Conservation (phyloP, 2,797 vertebrate genomes). For the Lagocephalus sceleratus region DNA sequence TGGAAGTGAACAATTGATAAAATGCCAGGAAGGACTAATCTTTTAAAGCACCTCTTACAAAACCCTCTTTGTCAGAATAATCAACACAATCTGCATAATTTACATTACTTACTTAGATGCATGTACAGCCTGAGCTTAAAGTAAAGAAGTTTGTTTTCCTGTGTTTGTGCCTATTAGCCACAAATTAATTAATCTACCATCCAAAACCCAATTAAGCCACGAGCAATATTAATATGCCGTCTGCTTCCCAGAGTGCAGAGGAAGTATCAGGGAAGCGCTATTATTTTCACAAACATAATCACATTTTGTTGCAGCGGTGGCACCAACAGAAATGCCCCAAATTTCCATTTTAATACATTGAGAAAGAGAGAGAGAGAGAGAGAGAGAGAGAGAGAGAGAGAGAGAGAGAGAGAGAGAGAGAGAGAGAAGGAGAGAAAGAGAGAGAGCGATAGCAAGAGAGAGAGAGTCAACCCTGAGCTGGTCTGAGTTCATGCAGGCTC, state of each 20-base stretch:
- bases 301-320: conserved; percentile 63
- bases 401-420: too few species aligned
- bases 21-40: conserved; percentile 73
- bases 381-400: conserved; percentile 5
- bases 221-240: conserved; percentile 79
- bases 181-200: conserved; percentile 83
- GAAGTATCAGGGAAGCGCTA: conserved; percentile 70
- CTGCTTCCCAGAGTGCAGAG: conserved; percentile 76
- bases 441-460: too few species aligned
- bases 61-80: conserved; percentile 80
- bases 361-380: conserved; percentile 21
- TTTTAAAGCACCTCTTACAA: conserved; percentile 76
- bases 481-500: conserved; percentile 29
- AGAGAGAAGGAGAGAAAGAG: too few species aligned
- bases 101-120: conserved; percentile 82
- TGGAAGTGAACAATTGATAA: conserved; percentile 75
- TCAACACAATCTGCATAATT: conserved; percentile 84
- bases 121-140: conserved; percentile 75
- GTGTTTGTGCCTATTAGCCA: conserved; percentile 86
- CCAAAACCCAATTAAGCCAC: conserved; percentile 78
- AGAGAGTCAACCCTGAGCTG: conserved; percentile 23
- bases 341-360: conserved; percentile 47
- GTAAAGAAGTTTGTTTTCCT: conserved; percentile 86
- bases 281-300: conserved; percentile 82
- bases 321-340: conserved; percentile 30